These are phyloP conservation scores for Collichthys lucidus DNA, from an alignment of 2,113 vertebrate genomes.

Conservation along the genomic window DNA sequence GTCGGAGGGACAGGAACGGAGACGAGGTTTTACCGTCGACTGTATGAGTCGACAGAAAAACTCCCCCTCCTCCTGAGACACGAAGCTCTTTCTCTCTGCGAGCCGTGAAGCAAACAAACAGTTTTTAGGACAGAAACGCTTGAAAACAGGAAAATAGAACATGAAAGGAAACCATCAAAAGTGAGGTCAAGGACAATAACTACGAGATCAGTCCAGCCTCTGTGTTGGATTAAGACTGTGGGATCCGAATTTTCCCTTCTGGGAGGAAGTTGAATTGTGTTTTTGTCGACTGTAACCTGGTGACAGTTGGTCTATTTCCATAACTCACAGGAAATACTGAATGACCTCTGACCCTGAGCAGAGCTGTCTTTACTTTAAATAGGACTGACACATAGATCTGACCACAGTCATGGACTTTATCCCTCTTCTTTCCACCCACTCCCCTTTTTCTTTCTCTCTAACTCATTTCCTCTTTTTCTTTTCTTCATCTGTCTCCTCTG, in stretches of 20 bases:
- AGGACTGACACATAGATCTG: conserved; percentile 25
- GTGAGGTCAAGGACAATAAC: conserved; percentile 31
- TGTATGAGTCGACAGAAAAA: neutral
- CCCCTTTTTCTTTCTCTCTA: neutral
- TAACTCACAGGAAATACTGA: conserved; percentile 46
- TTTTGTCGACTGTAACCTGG: conserved; percentile 33
- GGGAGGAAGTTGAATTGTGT: conserved; percentile 54
- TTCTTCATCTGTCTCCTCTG: neutral
- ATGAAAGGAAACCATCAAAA: conserved; percentile 26
- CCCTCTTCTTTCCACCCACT: neutral
- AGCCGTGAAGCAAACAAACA: neutral
- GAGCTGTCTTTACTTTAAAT: conserved; percentile 50
- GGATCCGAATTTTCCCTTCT: neutral
- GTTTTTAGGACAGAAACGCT: too few species aligned
- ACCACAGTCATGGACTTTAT: neutral
- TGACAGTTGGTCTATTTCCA: conserved; percentile 41
- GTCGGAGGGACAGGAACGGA: conserved; percentile 43
- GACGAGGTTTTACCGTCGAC: neutral
- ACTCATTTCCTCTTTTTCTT: neutral
- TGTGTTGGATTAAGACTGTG: neutral
- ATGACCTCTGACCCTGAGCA: conserved; percentile 39
- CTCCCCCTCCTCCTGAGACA: neutral
- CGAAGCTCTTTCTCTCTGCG: neutral
- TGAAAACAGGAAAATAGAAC: neutral
- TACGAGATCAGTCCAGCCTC: neutral